Base-by-base conservation (phyloP, 2,888 invertebrate genomes). In the Nomada hirtipes region DNA sequence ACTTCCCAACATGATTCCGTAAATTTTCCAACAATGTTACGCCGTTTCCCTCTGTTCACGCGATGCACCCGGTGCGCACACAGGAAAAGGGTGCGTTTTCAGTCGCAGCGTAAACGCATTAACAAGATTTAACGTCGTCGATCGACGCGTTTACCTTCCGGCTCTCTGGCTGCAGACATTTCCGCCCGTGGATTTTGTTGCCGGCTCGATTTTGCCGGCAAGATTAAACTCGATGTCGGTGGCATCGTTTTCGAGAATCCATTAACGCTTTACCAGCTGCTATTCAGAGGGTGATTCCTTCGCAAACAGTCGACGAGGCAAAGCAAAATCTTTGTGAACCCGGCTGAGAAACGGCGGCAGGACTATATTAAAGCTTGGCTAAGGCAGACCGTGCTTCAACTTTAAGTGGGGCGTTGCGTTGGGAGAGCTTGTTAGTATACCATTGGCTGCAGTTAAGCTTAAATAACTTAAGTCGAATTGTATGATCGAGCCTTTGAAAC, bases 131-230 rank as follows among this genome's bases (percentile, higher is more conserved):
- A 57, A 75, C 74, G 50, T 47, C 20, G 29, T 57, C 69, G 44
- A 59, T 59, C 67, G 59, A 57, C 53, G 61, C 83, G 83, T 86
- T 85, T 83, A 86, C 69, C 65, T 67, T 52, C 29, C n/a, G 53
- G 29, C 23, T 52, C 67, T 74, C 59, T 60, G 64, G 55, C 47
- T 10, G 23, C 20, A 60, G 69, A 74, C 79, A 86, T 86, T 86
- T 86, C 72, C 73, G 65, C 61, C 36, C 36, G 50, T 47, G 69
- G 63, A 76, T 80, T 71, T 61, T 47, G 63, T 74, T 53, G 47
- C 44, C 55, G 63, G 20, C 50, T 59, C 61, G 70, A 77, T 82
- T 55, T 74, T 23, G 10, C 44, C 64, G 26, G 47, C 26, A 20
- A 36, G 65, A 78, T 78, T 65, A 47, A 63, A 50, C 26, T 50